Evolutionary conservation across 2,797 vertebrate genomes (phyloP).

Genomic region (Pseudomugil tenellus): DNA sequence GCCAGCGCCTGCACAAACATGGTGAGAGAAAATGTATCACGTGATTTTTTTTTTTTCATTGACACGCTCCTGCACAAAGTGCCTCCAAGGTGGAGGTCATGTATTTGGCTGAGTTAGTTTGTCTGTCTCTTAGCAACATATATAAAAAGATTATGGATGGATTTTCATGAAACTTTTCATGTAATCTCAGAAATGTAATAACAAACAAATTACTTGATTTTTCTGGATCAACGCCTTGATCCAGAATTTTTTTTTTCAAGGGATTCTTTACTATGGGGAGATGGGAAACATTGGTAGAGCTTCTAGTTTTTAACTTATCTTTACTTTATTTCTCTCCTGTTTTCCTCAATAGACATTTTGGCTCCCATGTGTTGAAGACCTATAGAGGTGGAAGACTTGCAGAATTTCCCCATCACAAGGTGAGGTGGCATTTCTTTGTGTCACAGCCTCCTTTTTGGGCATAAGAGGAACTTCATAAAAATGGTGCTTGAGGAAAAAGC

Average conservation of each 20-base stretch:
- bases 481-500: neutral
- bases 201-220: no score
- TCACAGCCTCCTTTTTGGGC: neutral
- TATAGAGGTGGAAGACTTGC: conserved; percentile 18
- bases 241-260: no score
- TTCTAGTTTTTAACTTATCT: neutral
- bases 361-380: conserved; percentile 90
- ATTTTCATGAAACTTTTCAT: no score
- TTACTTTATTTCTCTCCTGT: conserved; percentile 8
- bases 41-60: neutral
- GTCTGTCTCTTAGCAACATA: no score
- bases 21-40: conserved; percentile 76
- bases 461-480: neutral
- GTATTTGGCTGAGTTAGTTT: no score
- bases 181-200: no score
- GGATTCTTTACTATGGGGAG: no score
- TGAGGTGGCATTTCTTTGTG: neutral
- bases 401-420: neutral
- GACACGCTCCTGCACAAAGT: neutral
- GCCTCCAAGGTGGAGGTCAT: no score
- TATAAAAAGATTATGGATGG: no score
- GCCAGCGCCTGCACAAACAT: conserved; percentile 93
- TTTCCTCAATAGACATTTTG: conserved; percentile 87
- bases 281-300: no score
- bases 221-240: no score